Conservation (phyloP, 1,140 invertebrate genomes). For the Lysiphlebus fabarum region DNA sequence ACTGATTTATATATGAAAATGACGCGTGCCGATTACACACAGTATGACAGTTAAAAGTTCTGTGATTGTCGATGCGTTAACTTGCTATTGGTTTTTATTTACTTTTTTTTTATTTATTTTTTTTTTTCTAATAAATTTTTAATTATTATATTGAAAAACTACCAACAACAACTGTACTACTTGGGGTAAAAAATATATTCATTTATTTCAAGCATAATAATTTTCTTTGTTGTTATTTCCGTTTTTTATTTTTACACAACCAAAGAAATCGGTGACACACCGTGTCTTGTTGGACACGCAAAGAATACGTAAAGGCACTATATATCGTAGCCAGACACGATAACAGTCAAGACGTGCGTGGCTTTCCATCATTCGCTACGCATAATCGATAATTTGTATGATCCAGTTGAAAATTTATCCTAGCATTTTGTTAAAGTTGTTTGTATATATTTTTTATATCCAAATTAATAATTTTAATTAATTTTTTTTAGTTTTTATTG, state of each 20-base stretch:
- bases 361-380: conserved; percentile 23
- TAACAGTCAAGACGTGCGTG: conserved; percentile 22
- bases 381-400: conserved; percentile 24
- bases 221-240: too few species aligned
- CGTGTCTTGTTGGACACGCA: conserved; percentile 1
- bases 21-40: conserved; percentile 1
- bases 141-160: neutral
- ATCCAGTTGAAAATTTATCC: neutral
- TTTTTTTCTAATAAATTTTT: neutral
- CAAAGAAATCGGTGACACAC: conserved; percentile 2
- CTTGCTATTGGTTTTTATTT: conserved; percentile 34
- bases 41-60: neutral
- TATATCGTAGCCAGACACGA: conserved; percentile 18
- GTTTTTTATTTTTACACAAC: too few species aligned
- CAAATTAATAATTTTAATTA: too few species aligned
- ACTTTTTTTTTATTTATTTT: conserved; percentile 8
- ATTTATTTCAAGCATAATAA: neutral
- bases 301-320: conserved; percentile 12
- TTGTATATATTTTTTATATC: neutral
- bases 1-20: neutral
- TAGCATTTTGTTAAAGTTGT: too few species aligned
- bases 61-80: conserved; percentile 42
- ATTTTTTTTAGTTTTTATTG: neutral
- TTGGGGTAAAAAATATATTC: neutral
- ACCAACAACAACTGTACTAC: neutral